Evolutionary conservation across 2,797 vertebrate genomes (phyloP).

Genomic region (Anguilla megastoma): DNA sequence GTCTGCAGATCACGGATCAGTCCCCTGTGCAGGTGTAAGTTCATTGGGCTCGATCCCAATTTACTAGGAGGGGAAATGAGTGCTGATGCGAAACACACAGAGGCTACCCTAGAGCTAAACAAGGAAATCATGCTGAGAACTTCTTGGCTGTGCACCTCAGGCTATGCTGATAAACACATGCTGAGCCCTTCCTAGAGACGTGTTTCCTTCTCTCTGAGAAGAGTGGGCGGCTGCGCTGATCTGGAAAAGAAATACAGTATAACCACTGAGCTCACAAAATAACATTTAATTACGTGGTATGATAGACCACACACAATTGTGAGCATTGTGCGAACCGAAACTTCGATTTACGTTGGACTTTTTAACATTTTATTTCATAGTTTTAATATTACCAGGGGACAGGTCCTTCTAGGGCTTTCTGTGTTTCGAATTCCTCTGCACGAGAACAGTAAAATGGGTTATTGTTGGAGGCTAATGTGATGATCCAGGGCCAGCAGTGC

Average conservation of each 20-base stretch:
- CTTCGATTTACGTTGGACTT: background rate
- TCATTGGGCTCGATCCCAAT: background rate
- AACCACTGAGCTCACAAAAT: background rate
- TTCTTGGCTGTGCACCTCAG: background rate
- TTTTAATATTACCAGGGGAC: background rate
- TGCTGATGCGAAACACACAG: background rate
- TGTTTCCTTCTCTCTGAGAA: background rate
- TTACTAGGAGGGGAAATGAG: background rate
- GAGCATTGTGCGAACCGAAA: background rate
- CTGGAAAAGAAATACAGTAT: background rate
- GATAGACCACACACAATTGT: background rate
- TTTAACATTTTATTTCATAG: background rate
- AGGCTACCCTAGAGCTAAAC: background rate
- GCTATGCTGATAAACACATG: background rate
- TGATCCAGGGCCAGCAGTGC: no score
- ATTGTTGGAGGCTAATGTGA: background rate
- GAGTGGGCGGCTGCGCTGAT: background rate
- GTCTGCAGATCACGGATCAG: background rate
- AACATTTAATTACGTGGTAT: background rate
- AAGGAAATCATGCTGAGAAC: background rate
- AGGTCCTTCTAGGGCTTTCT: background rate
- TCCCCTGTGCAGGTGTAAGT: background rate
- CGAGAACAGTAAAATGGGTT: background rate
- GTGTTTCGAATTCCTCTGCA: background rate
- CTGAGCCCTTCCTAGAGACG: background rate